Evolutionary conservation across 2,113 vertebrate species (phyloP), one percentile per base, ranked within the genome.

Genomic region (Hiodon alosoides): DNA sequence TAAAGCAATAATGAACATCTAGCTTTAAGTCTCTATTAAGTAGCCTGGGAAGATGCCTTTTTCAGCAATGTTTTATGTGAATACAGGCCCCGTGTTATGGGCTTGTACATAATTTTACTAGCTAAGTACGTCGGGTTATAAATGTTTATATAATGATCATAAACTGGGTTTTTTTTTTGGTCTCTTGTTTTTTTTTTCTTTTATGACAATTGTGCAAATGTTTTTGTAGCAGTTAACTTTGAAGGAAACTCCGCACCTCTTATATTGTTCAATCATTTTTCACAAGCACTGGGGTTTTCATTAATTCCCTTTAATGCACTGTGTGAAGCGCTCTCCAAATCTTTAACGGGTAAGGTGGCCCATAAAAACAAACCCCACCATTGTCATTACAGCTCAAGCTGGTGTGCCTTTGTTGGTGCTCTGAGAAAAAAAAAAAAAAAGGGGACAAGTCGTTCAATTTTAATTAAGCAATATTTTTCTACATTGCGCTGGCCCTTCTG

Each of bases 161-260:
- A 9, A 65, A 17, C 8, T 31, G 6, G 5, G 7, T 47, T 66
- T 7, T 7, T 8, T n/a, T 51, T 14, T 6, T 51, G 10, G 3
- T 17, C 13, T 6, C 54, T 8, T 4, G 9, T 48, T 2, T 71
- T 47, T 31, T 10, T 4, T 77, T 71, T 75, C 59, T 11, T 11
- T 70, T 48, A 31, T 16, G 77, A 61, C 61, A 79, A 76, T 16
- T 10, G 60, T 16, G 31, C 31, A 31, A 31, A 31, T 31, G 31
- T 31, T 31, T 31, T 31, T 87, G 86, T 3, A 16, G 17, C 51
- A 54, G 61, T 59, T 58, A 16, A 75, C 6, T 67, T 65, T 64
- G 60, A 67, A 74, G 53, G 53, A 67, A 16, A 14, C 53, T 31
- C 4, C 47, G 13, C 53, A 54, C 73, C 11, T 4, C 31, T 51